Percentiles rank a stretch among this genome's conserved stretches.
phyloP scores from a whole-genome alignment of 1,140 invertebrate species.

The Coptotermes formosanus region DNA sequence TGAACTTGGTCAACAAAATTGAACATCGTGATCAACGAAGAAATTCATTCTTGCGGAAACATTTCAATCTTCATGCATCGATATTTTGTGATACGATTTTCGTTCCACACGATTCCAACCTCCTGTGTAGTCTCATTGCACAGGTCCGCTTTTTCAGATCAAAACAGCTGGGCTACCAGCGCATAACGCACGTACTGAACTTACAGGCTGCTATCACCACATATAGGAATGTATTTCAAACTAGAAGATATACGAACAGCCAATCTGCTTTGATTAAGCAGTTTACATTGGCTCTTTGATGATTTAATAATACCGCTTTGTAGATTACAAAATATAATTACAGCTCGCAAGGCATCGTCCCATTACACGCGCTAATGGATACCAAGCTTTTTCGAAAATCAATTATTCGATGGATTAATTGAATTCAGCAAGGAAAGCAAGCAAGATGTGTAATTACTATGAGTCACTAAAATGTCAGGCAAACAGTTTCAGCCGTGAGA shows the following conservation, averaged over 20 bases:
- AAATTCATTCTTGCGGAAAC: background rate
- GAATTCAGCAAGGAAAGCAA: background rate
- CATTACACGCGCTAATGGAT: background rate
- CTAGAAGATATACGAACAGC: too few species aligned
- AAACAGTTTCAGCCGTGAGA: background rate
- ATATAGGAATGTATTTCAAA: background rate
- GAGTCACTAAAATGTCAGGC: background rate
- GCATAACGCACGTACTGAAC: background rate
- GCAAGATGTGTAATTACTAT: background rate
- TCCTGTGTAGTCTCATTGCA: background rate
- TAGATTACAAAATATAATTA: conserved; percentile 18
- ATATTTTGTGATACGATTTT: background rate
- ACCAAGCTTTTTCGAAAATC: conserved; percentile 7
- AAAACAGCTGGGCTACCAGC: background rate
- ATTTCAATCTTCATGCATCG: conserved; percentile 8
- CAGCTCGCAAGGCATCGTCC: background rate
- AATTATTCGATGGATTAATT: background rate
- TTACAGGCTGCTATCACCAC: too few species aligned
- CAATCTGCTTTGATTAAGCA: too few species aligned
- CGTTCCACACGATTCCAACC: background rate
- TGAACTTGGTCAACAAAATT: background rate
- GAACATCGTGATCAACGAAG: background rate
- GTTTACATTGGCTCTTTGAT: background rate
- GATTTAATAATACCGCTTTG: background rate
- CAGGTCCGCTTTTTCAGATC: too few species aligned